Base-by-base conservation (phyloP, 2,797 vertebrate species). In the Takifugu ocellatus region DNA sequence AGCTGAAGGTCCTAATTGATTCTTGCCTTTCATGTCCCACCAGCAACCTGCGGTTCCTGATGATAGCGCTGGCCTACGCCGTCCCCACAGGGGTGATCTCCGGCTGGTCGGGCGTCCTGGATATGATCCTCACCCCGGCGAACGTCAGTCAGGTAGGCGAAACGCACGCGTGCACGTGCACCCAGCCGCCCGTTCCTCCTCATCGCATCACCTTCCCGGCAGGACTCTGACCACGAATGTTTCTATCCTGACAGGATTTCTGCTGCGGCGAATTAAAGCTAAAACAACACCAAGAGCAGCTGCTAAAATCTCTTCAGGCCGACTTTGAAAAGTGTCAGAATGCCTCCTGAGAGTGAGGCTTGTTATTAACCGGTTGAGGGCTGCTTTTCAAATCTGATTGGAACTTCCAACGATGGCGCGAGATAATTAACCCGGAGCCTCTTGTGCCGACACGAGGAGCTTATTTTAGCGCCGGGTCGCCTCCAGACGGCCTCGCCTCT, bases 11-110 rank as follows among this genome's bases (percentile, higher is more conserved):
- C 8, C 16, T 5, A 25, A 11, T 6, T 33, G 27, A 24, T 17
- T 7, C 27, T 16, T 54, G 39, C 68, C 25, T 53, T 49, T 44
- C 49, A 63, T 4, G 83, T 25, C 64, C 71, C 83, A 71, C 50
- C 72, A 99, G 97, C 84, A 98, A 98, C 79, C 79, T 93, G 74
- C 91, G 94, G 42, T 99, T 99, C 90, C 85, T 98, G 90, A 97
- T 98, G 95, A 93, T 99, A 54, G 95, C 94, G 1, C 83, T 99
- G 83, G 97, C 97, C 26, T 99, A 96, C 70, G 93, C 96, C 0
- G 94, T 98, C 77, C 95, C 97, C 27, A 89, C 95, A 50, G 97
- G 97, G 66, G 93, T 99, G 74, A 89, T 95, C 45, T 92, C 94
- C 6, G 96, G 97, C 71, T 99, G 96, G 97, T 84, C 92, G 5